A percentile compares a stretch with the other conserved stretches of the same genome.
Evolutionary conservation across 2,888 invertebrate species (phyloP).

Genomic region (Argyresthia goedartella): DNA sequence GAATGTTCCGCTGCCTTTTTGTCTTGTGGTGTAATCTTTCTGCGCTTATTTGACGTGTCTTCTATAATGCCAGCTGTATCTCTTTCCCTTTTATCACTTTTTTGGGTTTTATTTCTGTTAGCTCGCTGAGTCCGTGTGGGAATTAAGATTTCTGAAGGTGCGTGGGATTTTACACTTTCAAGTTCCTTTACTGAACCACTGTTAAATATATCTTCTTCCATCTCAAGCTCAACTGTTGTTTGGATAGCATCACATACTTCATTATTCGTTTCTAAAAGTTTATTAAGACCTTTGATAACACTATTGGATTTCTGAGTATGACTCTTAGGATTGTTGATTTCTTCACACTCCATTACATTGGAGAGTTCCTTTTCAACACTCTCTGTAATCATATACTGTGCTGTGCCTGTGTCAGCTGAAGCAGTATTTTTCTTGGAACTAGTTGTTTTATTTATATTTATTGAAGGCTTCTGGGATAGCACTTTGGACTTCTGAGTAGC

Average conservation of each 20-base stretch:
- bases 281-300: slow-evolving; percentile 4
- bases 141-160: slow-evolving; percentile 40
- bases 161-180: slow-evolving; percentile 25
- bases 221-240: slow-evolving; percentile 15
- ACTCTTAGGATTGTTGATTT: slow-evolving; percentile 11
- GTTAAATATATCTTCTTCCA: slow-evolving; percentile 48
- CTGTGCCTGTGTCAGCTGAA: slow-evolving; percentile 49
- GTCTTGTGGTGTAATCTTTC: background rate
- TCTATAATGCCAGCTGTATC: slow-evolving; percentile 16
- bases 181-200: slow-evolving; percentile 39
- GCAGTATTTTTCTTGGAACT: slow-evolving; percentile 47
- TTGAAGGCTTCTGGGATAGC: slow-evolving; percentile 5
- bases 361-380: slow-evolving; percentile 53
- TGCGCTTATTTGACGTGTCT: background rate
- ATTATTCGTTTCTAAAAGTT: background rate
- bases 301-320: slow-evolving; percentile 1
- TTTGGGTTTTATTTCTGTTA: slow-evolving; percentile 23
- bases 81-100: slow-evolving; percentile 34
- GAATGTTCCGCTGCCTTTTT: background rate
- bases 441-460: slow-evolving; percentile 19
- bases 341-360: slow-evolving; percentile 35
- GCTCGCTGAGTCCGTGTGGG: slow-evolving; percentile 21
- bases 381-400: slow-evolving; percentile 46
- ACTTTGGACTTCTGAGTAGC: slow-evolving; percentile 9
- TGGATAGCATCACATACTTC: background rate